Conservation (phyloP, 2,113 vertebrate species). For the Leptobrachium leishanense region DNA sequence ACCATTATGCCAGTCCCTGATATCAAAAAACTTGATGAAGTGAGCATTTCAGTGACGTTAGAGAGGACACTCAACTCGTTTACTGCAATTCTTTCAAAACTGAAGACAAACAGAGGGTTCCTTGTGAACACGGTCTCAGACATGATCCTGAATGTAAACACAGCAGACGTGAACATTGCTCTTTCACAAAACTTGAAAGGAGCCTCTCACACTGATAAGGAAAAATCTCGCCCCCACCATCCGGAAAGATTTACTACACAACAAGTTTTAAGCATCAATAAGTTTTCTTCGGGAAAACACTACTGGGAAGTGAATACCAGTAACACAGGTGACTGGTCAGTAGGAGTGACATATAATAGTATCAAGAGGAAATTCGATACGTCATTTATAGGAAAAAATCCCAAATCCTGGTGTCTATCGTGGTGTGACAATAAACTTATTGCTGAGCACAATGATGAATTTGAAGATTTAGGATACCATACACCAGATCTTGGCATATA, state of each 20-base stretch:
- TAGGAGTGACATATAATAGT: constrained; percentile 32
- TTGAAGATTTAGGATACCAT: neutral
- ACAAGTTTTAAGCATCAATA: constrained; percentile 24
- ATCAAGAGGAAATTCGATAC: neutral
- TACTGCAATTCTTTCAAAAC: neutral
- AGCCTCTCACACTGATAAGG: constrained; percentile 2
- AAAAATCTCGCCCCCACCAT: constrained; percentile 15
- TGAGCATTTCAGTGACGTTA: constrained; percentile 6
- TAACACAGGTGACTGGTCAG: constrained; percentile 1
- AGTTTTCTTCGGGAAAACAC: constrained; percentile 21
- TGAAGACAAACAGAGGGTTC: neutral
- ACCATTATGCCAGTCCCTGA: neutral
- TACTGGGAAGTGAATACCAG: constrained; percentile 28
- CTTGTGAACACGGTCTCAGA: neutral
- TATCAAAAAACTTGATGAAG: neutral
- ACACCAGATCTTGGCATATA: constrained; percentile 20
- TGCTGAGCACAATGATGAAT: constrained; percentile 18
- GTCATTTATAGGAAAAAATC: constrained; percentile 1
- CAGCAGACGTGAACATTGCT: constrained; percentile 9
- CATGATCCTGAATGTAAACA: constrained; percentile 28
- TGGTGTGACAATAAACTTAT: neutral
- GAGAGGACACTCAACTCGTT: neutral
- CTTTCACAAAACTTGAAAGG: constrained; percentile 13
- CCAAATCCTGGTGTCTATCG: constrained; percentile 31
- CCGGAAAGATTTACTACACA: constrained; percentile 19